Evolutionary conservation across 53 echinoderm and acorn worm genomes (phyloP).

Genomic region (Arbacia lixula): DNA sequence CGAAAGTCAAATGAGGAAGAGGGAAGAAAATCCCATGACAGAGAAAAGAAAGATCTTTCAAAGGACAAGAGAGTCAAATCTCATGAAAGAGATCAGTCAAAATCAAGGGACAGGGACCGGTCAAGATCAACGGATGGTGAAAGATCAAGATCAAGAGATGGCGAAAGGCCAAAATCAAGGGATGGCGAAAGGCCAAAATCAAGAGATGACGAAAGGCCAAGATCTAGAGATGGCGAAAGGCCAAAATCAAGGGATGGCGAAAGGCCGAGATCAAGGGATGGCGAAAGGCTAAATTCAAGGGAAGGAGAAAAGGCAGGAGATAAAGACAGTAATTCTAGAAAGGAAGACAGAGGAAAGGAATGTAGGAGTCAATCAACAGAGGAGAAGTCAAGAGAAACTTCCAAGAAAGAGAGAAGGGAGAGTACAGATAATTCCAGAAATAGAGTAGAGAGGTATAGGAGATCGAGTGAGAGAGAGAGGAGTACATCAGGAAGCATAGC

Average conservation of each 20-base stretch:
- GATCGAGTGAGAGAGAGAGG: conserved; percentile 9
- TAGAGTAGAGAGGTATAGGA: not conserved
- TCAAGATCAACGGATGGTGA: not conserved
- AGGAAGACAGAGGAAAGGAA: conserved; percentile 46
- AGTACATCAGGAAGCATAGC: not conserved
- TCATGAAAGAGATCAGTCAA: not conserved
- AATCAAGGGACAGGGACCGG: not conserved
- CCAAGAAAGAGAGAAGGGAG: not conserved
- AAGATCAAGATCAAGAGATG: not conserved
- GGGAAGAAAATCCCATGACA: conserved; percentile 6
- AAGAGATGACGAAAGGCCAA: conserved; percentile 24
- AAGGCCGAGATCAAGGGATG: not conserved
- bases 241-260: conserved; percentile 34
- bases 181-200: not conserved
- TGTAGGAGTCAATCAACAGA: no score
- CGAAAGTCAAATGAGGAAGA: not conserved
- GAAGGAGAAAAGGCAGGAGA: conserved; percentile 4
- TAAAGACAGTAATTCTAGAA: conserved; percentile 2
- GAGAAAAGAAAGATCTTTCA: not conserved
- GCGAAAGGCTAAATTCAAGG: not conserved
- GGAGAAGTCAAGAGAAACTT: conserved; percentile 11
- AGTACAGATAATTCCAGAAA: not conserved
- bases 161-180: not conserved
- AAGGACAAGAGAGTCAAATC: not conserved
- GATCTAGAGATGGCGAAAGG: not conserved